Conservation (phyloP, 2,797 vertebrate species). For the Gymnoscopelus microlampas region DNA sequence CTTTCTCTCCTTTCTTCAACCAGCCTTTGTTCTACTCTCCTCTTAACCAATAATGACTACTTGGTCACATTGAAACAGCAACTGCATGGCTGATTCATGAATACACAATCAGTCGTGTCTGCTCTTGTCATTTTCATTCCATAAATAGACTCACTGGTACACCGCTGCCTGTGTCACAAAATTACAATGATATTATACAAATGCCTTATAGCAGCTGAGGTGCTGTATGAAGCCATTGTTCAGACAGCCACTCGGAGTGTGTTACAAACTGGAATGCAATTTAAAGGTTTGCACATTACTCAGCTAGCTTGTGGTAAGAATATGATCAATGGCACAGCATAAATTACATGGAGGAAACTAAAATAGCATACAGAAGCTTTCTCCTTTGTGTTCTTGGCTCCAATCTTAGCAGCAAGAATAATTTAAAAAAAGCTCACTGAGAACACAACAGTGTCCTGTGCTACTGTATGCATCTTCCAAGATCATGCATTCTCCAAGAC, state of each 20-base stretch:
- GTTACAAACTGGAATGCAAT: background rate
- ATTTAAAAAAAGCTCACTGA: conserved; percentile 14
- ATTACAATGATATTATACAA: background rate
- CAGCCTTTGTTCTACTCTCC: conserved; percentile 47
- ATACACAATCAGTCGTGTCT: no score
- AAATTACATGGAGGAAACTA: conserved; percentile 47
- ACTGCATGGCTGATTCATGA: no score
- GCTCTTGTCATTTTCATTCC: no score
- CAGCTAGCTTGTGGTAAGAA: conserved; percentile 45
- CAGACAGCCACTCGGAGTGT: conserved; percentile 21
- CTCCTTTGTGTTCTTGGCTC: conserved; percentile 59
- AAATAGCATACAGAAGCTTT: conserved; percentile 59
- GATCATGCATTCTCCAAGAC: conserved; percentile 55
- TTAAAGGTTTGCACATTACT: conserved; percentile 39
- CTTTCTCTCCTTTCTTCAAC: conserved; percentile 44
- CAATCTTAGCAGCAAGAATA: conserved; percentile 25
- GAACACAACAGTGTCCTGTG: conserved; percentile 48
- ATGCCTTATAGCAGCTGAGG: conserved; percentile 3
- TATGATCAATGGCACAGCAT: conserved; percentile 58
- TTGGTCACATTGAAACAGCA: conserved; percentile 6
- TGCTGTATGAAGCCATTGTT: conserved; percentile 30
- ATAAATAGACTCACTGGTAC: no score
- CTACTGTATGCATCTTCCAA: conserved; percentile 34
- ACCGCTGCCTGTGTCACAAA: no score
- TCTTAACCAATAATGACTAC: conserved; percentile 34